These are phyloP conservation scores for Gymnopithys bicolor DNA, from an alignment of 2,797 vertebrate species.

Conservation along the genomic window DNA sequence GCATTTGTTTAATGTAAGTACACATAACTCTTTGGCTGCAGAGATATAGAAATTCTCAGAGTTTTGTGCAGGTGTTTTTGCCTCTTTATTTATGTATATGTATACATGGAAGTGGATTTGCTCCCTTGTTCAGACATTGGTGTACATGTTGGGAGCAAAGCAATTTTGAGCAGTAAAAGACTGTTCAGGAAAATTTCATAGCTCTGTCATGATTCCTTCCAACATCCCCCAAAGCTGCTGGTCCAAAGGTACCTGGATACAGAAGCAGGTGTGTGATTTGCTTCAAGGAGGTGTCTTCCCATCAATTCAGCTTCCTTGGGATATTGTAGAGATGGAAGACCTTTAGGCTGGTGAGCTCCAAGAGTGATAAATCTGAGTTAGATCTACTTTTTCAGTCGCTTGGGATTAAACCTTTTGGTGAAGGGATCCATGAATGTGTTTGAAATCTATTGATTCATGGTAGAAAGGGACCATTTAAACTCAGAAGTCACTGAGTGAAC, in stretches of 20 bases:
- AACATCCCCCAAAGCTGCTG: background rate
- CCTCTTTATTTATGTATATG: background rate
- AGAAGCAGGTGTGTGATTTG: background rate
- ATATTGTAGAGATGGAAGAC: background rate
- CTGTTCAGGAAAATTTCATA: background rate
- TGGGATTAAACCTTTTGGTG: conserved; percentile 59
- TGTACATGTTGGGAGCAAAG: background rate
- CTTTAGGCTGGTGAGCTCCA: background rate
- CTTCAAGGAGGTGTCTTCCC: background rate
- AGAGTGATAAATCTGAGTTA: conserved; percentile 61
- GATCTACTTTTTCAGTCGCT: conserved; percentile 9
- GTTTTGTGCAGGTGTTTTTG: background rate
- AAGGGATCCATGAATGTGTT: conserved; percentile 63
- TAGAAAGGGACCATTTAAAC: conserved; percentile 75
- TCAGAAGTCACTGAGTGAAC: conserved; percentile 75
- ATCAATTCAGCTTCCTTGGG: background rate
- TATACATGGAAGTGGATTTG: background rate
- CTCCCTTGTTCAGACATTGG: background rate
- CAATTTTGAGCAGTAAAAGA: background rate
- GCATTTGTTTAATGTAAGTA: background rate
- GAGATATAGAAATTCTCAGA: background rate
- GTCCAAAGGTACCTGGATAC: background rate
- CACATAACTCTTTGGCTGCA: background rate
- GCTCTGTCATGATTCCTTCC: background rate
- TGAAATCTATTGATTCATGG: conserved; percentile 75